Evolutionary conservation across 2,113 vertebrate genomes (phyloP), one percentile per base, ranked within the genome.

Genomic region (Podilymbus podiceps): DNA sequence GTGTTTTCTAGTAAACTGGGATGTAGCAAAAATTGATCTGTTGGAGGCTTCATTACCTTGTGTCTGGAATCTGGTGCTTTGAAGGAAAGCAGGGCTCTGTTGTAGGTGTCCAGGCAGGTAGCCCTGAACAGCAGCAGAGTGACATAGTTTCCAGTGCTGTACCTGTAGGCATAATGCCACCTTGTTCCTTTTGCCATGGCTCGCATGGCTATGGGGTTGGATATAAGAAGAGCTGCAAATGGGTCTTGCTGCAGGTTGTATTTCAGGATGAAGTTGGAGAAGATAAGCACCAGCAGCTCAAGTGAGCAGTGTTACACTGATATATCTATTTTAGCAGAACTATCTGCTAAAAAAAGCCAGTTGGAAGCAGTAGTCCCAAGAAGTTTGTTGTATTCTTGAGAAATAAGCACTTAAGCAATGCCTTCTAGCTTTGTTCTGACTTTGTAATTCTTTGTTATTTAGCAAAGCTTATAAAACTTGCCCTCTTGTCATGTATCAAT

Each of bases 361-460:
- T 8, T 88, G 50, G 71, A 91, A 92, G n/a, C 12, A 72, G 72
- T 12, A 79, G 8, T 52, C 22, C 55, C n/a, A 85, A 87, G 60
- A 87, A 79, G 63, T 89, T 78, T 78, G 59, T 56, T 55, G 46
- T 56, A 19, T 85, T 87, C 40, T 56, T 56, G 66, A 89, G 71
- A 92, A 60, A 67, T 33, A 86, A 85, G 47, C 22, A 22, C 69
- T 84, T 71, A 22, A 66, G 80, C 47, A 67, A 63, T 89, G 84
- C 68, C 86, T 84, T 95, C 73, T 78, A 75, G 84, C 80, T 92
- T 78, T 72, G 60, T 86, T 91, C 89, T 85, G 84, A 69, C 73
- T 94, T 85, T 52, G 58, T 75, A 67, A 72, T 87, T 86, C 76
- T 83, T 55, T 40, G 28, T 58, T 89, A 50, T 40, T 95, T 77